Evolutionary conservation across 2,113 vertebrate genomes (phyloP).

Genomic region (Lynx canadensis): DNA sequence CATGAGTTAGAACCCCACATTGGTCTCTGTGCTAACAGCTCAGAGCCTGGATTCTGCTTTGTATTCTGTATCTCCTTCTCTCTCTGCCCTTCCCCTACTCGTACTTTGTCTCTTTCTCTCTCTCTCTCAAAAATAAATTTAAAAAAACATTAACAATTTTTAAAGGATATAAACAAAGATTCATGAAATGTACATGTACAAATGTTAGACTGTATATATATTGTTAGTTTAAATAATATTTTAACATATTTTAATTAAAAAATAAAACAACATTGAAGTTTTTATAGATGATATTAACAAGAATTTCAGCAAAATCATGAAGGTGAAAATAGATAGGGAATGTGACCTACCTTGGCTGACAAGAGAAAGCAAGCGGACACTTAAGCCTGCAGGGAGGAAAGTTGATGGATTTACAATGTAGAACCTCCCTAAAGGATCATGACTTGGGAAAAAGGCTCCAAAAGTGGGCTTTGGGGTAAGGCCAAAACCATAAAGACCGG

Average conservation of each 20-base stretch:
- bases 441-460: not conserved
- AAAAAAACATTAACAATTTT: not conserved
- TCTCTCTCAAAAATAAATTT: no score
- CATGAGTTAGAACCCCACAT: no score
- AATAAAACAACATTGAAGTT: not conserved
- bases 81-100: no score
- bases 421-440: not conserved
- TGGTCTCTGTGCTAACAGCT: no score
- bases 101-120: no score
- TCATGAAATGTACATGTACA: not conserved
- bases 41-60: no score
- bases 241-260: not conserved
- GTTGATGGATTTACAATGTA: not conserved
- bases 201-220: not conserved
- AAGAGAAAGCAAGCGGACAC: not conserved
- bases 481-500: not conserved
- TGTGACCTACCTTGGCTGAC: not conserved
- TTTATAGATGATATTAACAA: not conserved
- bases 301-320: not conserved
- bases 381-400: not conserved
- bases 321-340: not conserved
- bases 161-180: not conserved
- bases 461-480: accelerated
- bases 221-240: not conserved
- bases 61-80: no score